These are phyloP conservation scores for Nephrotoma flavescens DNA, from an alignment of 2,888 invertebrate species.

Conservation along the genomic window DNA sequence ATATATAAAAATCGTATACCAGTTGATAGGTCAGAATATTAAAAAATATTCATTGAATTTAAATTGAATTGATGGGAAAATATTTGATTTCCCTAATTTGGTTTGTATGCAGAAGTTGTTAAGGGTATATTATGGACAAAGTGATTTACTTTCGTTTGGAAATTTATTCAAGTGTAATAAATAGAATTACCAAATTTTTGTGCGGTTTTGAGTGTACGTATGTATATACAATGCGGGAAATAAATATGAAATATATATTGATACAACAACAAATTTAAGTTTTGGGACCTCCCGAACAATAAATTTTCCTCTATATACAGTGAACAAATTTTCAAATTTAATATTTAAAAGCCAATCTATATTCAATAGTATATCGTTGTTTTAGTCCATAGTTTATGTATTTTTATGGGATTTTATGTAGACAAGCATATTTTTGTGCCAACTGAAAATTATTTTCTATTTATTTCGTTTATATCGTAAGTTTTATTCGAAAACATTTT, in stretches of 20 bases:
- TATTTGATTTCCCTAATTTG: background rate
- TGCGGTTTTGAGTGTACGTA: background rate
- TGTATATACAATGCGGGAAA: background rate
- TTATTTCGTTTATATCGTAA: background rate
- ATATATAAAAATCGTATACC: background rate
- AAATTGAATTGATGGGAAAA: background rate
- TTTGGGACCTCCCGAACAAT: background rate
- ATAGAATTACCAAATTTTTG: background rate
- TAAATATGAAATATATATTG: too few species aligned
- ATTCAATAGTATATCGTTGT: background rate
- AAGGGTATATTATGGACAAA: background rate
- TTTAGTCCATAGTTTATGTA: background rate
- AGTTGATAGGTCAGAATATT: background rate
- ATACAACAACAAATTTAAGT: too few species aligned
- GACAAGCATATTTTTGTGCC: background rate
- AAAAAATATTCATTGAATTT: background rate
- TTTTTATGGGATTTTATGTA: background rate
- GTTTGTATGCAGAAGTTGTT: background rate
- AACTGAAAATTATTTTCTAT: slow-evolving; percentile 1
- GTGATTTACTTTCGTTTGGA: background rate
- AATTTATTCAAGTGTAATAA: background rate
- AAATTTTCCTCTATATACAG: background rate
- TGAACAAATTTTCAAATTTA: background rate
- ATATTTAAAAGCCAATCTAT: slow-evolving; percentile 4
- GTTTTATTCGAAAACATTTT: background rate